Evolutionary conservation across 2,113 vertebrate species (phyloP).

Genomic region (Catharus fuscescens): DNA sequence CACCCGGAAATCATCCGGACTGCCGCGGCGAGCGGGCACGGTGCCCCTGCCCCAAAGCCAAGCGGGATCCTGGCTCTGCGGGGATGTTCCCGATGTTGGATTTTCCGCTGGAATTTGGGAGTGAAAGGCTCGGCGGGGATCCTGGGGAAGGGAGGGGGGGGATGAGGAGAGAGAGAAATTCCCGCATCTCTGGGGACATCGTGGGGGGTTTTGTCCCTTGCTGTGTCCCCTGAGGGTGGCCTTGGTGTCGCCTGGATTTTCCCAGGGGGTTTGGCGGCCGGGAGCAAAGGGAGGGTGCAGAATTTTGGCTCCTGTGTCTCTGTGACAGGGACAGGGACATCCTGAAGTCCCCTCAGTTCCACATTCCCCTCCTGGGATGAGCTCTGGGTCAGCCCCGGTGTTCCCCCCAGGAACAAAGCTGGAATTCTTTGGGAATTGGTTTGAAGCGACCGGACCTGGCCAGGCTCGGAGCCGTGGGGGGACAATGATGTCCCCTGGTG

Average conservation of each 20-base stretch:
- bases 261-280: accelerated
- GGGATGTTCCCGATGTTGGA: not conserved
- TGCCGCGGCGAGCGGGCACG: accelerated
- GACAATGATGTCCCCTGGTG: accelerated
- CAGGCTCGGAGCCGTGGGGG: accelerated
- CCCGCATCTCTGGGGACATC: accelerated
- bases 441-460: accelerated
- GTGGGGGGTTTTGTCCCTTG: accelerated
- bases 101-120: not conserved
- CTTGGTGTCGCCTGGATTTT: not conserved
- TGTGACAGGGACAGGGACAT: not conserved
- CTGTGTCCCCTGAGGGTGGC: not conserved
- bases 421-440: accelerated
- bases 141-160: not conserved
- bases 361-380: accelerated
- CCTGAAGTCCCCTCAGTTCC: accelerated
- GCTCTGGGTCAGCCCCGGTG: accelerated
- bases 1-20: not conserved
- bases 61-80: accelerated
- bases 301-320: accelerated
- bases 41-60: not conserved
- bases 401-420: not conserved
- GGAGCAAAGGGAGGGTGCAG: not conserved
- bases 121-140: not conserved
- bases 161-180: not conserved